Evolutionary conservation across 2,113 vertebrate species (phyloP).

Genomic region (Cynocephalus volans): DNA sequence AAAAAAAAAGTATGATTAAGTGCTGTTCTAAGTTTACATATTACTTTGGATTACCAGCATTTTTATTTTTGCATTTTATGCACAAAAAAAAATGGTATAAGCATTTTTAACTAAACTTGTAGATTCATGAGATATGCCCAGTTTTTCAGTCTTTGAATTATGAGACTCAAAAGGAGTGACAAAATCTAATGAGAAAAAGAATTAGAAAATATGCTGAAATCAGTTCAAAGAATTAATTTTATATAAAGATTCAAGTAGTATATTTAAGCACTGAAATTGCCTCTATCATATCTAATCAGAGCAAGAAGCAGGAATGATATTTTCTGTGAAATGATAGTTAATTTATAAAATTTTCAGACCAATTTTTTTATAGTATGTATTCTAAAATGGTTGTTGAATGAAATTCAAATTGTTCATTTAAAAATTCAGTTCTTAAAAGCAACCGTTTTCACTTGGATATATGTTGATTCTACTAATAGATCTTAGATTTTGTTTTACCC

Average conservation of each 20-base stretch:
- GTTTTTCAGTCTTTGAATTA: conserved; percentile 59
- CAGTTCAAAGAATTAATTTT: background rate
- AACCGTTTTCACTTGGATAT: conserved; percentile 36
- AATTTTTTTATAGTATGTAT: background rate
- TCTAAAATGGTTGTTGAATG: conserved; percentile 29
- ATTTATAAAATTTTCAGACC: conserved; percentile 1
- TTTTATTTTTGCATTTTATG: background rate
- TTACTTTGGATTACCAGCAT: background rate
- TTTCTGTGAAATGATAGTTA: conserved; percentile 58
- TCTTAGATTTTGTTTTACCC: conserved; percentile 33
- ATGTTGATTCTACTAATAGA: conserved; percentile 13
- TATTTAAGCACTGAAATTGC: conserved; percentile 43
- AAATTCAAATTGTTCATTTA: conserved; percentile 51
- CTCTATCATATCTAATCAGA: background rate
- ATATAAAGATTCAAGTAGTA: background rate
- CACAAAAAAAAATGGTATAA: background rate
- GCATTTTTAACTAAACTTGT: background rate
- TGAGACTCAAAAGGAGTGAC: conserved; percentile 27
- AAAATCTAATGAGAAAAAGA: conserved; percentile 9
- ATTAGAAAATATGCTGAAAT: conserved; percentile 52
- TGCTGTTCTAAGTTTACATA: background rate
- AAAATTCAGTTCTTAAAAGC: conserved; percentile 50
- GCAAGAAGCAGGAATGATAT: conserved; percentile 51
- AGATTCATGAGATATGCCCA: background rate
- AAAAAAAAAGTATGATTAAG: conserved; percentile 28